A percentile compares a stretch with the other conserved stretches of the same genome.
These are phyloP conservation scores for Temnothorax rugatulus DNA, from an alignment of 2,888 invertebrate species.

Conservation along the genomic window DNA sequence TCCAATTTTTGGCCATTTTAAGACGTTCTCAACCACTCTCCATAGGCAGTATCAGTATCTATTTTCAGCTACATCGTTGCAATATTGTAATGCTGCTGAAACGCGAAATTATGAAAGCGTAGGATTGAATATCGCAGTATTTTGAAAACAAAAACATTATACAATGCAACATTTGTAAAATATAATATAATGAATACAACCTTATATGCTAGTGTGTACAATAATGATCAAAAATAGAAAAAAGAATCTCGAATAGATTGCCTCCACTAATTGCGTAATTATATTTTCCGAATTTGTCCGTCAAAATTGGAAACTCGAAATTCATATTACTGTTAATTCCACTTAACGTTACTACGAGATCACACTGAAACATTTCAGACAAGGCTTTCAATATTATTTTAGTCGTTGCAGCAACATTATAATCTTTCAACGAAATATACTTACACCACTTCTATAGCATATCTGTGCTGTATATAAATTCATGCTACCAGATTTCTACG, in stretches of 20 bases:
- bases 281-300: background rate
- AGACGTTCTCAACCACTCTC: background rate
- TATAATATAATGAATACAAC: background rate
- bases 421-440: background rate
- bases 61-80: background rate
- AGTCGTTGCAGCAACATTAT: background rate
- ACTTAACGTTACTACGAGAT: background rate
- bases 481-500: background rate
- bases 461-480: background rate
- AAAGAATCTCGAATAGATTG: background rate
- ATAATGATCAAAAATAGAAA: background rate
- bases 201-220: background rate
- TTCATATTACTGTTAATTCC: background rate
- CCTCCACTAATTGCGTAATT: background rate
- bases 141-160: background rate
- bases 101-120: background rate
- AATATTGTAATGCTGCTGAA: background rate
- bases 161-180: background rate
- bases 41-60: background rate
- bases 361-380: background rate
- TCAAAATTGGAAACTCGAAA: background rate
- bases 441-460: background rate
- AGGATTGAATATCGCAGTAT: background rate
- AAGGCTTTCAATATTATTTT: background rate
- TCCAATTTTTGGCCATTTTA: conserved; percentile 57